These are phyloP conservation scores for Passer montanus DNA, from an alignment of 2,113 vertebrate species.

Conservation along the genomic window DNA sequence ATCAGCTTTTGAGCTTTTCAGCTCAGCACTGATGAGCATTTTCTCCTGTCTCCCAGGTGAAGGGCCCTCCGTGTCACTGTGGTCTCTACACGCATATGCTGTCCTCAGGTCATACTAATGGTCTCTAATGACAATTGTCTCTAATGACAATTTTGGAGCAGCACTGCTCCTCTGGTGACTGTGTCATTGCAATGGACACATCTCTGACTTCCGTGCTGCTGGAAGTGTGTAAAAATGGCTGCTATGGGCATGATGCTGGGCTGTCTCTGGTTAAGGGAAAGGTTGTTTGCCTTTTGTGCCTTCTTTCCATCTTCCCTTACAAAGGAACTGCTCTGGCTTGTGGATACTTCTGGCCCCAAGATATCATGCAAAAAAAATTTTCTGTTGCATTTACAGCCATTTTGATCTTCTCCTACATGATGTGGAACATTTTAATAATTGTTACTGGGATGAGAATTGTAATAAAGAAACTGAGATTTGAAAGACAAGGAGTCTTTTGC, in stretches of 20 bases:
- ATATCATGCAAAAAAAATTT: not conserved
- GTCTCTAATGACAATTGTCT: not conserved
- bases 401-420: not conserved
- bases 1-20: no score
- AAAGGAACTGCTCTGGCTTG: not conserved
- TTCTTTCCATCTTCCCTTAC: not conserved
- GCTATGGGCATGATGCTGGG: not conserved
- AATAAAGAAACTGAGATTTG: not conserved
- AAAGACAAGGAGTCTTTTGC: not conserved
- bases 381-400: not conserved
- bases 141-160: not conserved
- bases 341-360: not conserved
- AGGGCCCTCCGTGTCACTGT: no score
- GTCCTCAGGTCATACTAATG: no score
- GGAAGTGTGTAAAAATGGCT: not conserved
- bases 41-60: no score
- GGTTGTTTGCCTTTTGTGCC: not conserved
- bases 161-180: not conserved
- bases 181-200: not conserved
- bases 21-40: no score
- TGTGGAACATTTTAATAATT: not conserved
- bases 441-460: not conserved
- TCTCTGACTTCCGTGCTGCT: not conserved
- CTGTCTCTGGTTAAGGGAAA: not conserved
- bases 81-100: no score